Evolutionary conservation across 1,140 invertebrate species (phyloP).

Genomic region (Pectinophora gossypiella): DNA sequence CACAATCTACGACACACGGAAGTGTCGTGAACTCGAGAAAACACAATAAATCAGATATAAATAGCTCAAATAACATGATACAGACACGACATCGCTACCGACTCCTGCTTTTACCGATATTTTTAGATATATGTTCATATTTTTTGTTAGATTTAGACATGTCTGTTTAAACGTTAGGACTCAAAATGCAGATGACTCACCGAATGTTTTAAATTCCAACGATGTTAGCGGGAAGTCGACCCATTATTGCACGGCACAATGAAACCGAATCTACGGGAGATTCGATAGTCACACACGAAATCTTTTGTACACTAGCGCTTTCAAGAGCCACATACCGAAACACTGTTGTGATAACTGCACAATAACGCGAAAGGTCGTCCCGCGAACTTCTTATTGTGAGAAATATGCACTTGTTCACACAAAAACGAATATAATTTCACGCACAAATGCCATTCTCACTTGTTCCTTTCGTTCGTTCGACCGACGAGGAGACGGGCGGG

Average conservation of each 20-base stretch:
- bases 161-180: constrained; percentile 8
- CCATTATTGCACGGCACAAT: constrained; percentile 57
- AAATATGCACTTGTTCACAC: constrained; percentile 63
- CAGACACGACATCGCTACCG: constrained; percentile 6
- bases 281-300: constrained; percentile 49
- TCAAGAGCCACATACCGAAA: constrained; percentile 42
- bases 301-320: constrained; percentile 43
- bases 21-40: constrained; percentile 12
- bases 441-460: constrained; percentile 64
- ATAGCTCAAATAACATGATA: constrained; percentile 13
- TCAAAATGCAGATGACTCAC: constrained; percentile 64
- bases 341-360: constrained; percentile 33
- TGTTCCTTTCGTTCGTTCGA: constrained; percentile 43
- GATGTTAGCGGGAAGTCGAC: constrained; percentile 61
- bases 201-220: constrained; percentile 72
- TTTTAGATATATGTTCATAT: background rate
- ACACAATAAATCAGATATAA: constrained; percentile 20
- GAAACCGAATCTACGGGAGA: constrained; percentile 55
- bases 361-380: constrained; percentile 30
- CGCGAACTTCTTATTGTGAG: constrained; percentile 37
- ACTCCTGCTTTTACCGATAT: background rate
- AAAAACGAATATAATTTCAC: constrained; percentile 66
- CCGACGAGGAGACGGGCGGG: constrained; percentile 16
- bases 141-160: constrained; percentile 21
- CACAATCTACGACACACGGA: constrained; percentile 7